Evolutionary conservation across 2,113 vertebrate genomes (phyloP).

Genomic region (Peromyscus maniculatus): DNA sequence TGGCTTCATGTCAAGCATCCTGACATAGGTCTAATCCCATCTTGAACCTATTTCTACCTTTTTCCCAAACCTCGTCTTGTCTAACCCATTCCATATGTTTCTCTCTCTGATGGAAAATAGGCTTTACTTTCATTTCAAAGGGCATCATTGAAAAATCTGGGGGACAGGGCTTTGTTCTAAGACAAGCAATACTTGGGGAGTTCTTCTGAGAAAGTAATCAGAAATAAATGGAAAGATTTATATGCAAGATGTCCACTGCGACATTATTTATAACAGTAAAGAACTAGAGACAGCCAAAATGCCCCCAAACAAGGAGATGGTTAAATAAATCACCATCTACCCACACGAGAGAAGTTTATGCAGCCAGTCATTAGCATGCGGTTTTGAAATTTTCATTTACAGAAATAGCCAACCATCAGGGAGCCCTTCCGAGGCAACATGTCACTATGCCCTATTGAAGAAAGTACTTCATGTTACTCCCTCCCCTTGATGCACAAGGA

Average conservation of each 20-base stretch:
- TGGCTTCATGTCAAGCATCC: conserved; percentile 32
- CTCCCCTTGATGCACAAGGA: not conserved
- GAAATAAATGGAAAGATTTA: conserved; percentile 64
- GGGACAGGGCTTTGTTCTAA: conserved; percentile 64
- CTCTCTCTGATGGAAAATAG: conserved; percentile 54
- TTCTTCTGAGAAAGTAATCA: conserved; percentile 63
- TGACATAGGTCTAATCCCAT: conserved; percentile 69
- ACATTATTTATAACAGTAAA: conserved; percentile 63
- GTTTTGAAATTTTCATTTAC: conserved; percentile 4
- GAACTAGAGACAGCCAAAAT: conserved; percentile 16
- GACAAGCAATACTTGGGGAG: conserved; percentile 23
- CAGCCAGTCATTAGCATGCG: not conserved
- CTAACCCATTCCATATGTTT: conserved; percentile 76
- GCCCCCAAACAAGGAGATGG: not conserved
- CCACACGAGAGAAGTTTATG: not conserved
- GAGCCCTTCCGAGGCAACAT: not conserved
- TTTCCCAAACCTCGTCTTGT: conserved; percentile 49
- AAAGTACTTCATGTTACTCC: not conserved
- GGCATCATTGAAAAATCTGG: conserved; percentile 46
- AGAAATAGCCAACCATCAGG: not conserved
- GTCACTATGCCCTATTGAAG: not conserved
- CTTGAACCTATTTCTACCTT: conserved; percentile 81
- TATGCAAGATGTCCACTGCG: conserved; percentile 65
- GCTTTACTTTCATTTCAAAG: conserved; percentile 77
- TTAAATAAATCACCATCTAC: not conserved